A percentile compares a stretch with the other conserved stretches of the same genome.
phyloP scores from a whole-genome alignment of 2,113 vertebrate genomes.

The Struthio camelus region DNA sequence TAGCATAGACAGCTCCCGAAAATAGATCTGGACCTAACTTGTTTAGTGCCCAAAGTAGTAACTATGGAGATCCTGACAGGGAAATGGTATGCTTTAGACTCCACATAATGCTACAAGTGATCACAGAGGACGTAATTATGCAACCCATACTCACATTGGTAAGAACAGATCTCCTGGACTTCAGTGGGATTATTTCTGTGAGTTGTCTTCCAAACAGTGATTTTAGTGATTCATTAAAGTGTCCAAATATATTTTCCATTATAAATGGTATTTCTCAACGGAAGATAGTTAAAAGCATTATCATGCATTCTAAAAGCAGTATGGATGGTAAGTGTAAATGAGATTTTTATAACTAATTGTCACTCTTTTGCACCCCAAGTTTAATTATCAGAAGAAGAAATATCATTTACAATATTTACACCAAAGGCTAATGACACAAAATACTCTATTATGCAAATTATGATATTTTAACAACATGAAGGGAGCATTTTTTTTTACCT shows the following conservation, averaged over 20 bases:
- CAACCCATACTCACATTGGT: neutral
- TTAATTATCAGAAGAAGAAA: conserved; percentile 53
- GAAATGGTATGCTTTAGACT: neutral
- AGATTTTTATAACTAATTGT: conserved; percentile 32
- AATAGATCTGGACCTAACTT: neutral
- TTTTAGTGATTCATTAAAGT: neutral
- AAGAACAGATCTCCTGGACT: neutral
- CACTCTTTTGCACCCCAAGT: neutral
- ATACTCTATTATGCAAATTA: conserved; percentile 23
- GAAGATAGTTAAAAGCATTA: neutral
- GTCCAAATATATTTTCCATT: neutral
- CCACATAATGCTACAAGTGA: neutral
- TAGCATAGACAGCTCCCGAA: neutral
- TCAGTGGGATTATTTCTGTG: neutral
- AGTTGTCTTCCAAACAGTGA: neutral
- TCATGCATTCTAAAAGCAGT: neutral
- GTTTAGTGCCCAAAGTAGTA: neutral
- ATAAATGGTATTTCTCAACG: neutral
- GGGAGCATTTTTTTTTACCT: neutral
- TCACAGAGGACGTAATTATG: neutral
- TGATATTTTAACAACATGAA: conserved; percentile 38
- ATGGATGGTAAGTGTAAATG: conserved; percentile 13
- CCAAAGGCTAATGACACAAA: conserved; percentile 22
- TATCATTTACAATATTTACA: conserved; percentile 8
- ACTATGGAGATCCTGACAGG: neutral